These are phyloP conservation scores for Ennomos fuscantarius DNA, from an alignment of 2,888 invertebrate species.

Conservation along the genomic window DNA sequence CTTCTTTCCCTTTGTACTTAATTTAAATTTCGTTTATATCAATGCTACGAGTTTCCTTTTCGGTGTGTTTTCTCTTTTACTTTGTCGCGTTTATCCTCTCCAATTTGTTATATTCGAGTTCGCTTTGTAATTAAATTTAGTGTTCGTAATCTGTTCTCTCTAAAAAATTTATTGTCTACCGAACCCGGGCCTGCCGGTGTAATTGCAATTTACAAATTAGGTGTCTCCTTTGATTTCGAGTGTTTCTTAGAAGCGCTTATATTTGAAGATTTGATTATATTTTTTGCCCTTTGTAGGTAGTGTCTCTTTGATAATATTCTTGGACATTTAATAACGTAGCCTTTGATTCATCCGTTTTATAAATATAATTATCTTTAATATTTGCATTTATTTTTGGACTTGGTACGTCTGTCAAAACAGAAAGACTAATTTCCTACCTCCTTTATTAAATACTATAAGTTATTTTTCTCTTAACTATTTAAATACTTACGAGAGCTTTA, in stretches of 20 bases:
- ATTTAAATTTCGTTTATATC: conserved; percentile 86
- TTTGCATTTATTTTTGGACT: conserved; percentile 1
- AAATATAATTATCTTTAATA: conserved; percentile 55
- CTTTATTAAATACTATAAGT: too few species aligned
- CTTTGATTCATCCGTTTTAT: conserved; percentile 28
- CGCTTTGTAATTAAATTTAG: conserved; percentile 84
- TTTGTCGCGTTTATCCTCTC: conserved; percentile 85
- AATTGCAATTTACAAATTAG: conserved; percentile 83
- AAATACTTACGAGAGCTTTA: too few species aligned
- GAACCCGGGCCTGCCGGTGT: conserved; percentile 67
- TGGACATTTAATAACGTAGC: conserved; percentile 41
- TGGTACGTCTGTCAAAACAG: background rate
- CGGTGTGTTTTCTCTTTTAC: conserved; percentile 84
- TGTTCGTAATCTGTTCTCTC: conserved; percentile 80
- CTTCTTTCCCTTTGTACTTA: conserved; percentile 85
- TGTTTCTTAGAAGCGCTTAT: conserved; percentile 65
- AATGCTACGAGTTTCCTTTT: conserved; percentile 84
- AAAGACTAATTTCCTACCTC: too few species aligned
- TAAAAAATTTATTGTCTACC: conserved; percentile 63
- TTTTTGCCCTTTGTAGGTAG: conserved; percentile 59
- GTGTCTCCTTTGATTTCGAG: conserved; percentile 72
- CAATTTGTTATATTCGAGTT: conserved; percentile 84
- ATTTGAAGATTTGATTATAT: conserved; percentile 66
- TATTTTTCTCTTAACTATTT: too few species aligned
- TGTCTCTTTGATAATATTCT: conserved; percentile 56